Base-by-base conservation (phyloP, 2,113 vertebrate species). In the Neogobius melanostomus region DNA sequence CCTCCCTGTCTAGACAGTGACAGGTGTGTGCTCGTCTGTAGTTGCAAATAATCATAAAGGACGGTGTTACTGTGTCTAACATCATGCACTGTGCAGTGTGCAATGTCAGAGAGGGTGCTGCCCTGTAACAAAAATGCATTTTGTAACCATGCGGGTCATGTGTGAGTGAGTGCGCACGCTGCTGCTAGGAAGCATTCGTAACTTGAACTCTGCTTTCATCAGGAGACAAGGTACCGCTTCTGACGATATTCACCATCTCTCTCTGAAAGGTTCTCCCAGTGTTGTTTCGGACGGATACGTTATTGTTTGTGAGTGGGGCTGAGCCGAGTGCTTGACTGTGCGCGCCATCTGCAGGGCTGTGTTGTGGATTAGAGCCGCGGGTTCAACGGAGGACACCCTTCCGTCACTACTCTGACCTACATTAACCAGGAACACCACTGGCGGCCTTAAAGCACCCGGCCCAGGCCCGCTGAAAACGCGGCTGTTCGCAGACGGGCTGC, bases 1-100 rank as follows among this genome's bases (percentile, higher is more conserved):
- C 89, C 86, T 78, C 88, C 85, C 85, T 88, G 92, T 94, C 93
- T 94, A 94, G 93, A 94, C 92, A 92, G 89, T 92, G 93, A 93
- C 92, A 94, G 93, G 93, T 94, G 93, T 94, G 85, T 83, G 82
- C 77, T 69, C 66, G 83, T 87, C 80, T 85, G 85, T 83, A 75
- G 88, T 88, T 88, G 83, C 88, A 61, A 91, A 88, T 89, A 91
- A 91, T 90, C 79, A 90, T 80, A 53, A 77, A 72, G 66, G 73
- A 73, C 51, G 69, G 77, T 72, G 76, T 52, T 61, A 63, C 72
- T 73, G 66, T 72, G 76, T 65, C 28, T 66, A 49, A 68, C 76
- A 73, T 69, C 69, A 74, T 61, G 59, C 44, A 42, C 59, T 14
- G 15, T 61, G 44, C 59, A 9, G 6, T 61, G 14, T 9, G 44